These are phyloP conservation scores for Empidonax traillii DNA, from an alignment of 2,113 vertebrate species.

Conservation along the genomic window DNA sequence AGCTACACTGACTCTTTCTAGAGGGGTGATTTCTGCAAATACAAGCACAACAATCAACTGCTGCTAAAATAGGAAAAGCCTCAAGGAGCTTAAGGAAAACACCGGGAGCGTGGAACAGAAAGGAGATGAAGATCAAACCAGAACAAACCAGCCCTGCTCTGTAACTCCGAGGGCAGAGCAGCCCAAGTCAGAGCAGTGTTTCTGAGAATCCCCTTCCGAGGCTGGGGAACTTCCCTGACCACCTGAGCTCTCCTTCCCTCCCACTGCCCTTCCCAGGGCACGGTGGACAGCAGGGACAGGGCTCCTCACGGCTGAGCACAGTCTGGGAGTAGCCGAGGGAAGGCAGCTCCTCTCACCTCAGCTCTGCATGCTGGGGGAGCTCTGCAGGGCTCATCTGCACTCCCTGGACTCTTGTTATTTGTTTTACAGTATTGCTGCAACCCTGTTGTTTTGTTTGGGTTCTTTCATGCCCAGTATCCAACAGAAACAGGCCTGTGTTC, in stretches of 20 bases:
- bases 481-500: background rate
- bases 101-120: background rate
- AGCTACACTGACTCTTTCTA: background rate
- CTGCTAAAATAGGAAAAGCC: background rate
- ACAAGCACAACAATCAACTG: background rate
- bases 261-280: background rate
- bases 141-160: background rate
- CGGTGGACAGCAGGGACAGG: background rate
- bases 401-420: background rate
- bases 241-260: background rate
- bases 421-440: background rate
- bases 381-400: background rate
- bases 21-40: background rate
- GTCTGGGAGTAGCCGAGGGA: background rate
- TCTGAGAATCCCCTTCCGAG: background rate
- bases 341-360: background rate
- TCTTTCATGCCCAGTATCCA: background rate
- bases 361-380: background rate
- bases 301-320: background rate
- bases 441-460: background rate
- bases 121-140: background rate
- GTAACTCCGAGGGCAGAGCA: background rate
- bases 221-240: background rate
- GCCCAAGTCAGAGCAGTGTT: rapidly evolving
- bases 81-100: background rate